Evolutionary conservation across 2,113 vertebrate species (phyloP), one percentile per base, ranked within the genome.

Genomic region (Sitta europaea): DNA sequence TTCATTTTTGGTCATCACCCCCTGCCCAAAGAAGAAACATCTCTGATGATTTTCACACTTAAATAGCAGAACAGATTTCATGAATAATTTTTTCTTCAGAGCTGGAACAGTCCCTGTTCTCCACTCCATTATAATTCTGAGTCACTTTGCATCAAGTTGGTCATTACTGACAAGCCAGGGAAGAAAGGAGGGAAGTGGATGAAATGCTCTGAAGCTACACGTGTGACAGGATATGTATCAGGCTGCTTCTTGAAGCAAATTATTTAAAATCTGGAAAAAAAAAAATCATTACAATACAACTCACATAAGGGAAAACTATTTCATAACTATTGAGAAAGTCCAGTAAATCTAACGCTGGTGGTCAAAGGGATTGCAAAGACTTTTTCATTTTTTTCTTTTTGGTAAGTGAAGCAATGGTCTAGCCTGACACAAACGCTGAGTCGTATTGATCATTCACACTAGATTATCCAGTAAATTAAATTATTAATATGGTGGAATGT

Each of bases 81-180:
- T 80, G 62, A 94, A 94, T 94, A 16, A 47, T 38, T 96, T 96
- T 92, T 95, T 67, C 59, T 92, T 95, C 36, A 68, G 71, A 25
- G 55, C 31, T 89, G 58, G 70, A 96, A 94, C 28, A 88, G 83
- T 21, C 63, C 63, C 36, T 96, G 21, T 86, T 97, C 77, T 71
- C 67, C 72, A 55, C n/a, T 94, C 51, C 48, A 77, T 66, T 73
- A 45, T 73, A 85, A 61, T 54, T 55, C 31, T 75, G 85, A 93
- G 51, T 83, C 78, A 90, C 59, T 92, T 94, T 92, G 72, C 75
- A 90, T 75, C 57, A 86, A 63, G 31, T 80, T 83, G 78, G 51
- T 50, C 65, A 53, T 70, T 86, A 70, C 19, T 72, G 72, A 59
- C 55, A 83, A 82, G 53, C 36, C 66, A 94, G 48, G 21, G 42